Evolutionary conservation across 2,888 invertebrate genomes (phyloP).

Genomic region (Aspidiotus destructor): DNA sequence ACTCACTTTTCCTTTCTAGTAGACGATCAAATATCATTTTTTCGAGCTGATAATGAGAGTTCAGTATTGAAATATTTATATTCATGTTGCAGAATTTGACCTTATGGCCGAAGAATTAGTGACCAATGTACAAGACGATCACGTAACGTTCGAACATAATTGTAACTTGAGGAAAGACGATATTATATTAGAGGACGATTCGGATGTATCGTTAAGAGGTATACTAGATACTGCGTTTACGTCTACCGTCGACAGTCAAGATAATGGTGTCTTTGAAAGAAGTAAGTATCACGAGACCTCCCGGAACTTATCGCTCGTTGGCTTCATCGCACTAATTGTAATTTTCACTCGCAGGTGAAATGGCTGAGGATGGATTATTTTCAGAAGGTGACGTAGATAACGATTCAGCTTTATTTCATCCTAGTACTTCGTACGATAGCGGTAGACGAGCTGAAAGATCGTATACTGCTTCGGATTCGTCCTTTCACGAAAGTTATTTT

Average conservation of each 20-base stretch:
- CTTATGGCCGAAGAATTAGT: constrained; percentile 29
- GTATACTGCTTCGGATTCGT: constrained; percentile 11
- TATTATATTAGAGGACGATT: constrained; percentile 23
- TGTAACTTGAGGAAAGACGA: constrained; percentile 21
- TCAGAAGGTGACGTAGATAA: constrained; percentile 27
- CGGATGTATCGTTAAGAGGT: constrained; percentile 26
- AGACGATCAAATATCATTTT: too few relatives aligned
- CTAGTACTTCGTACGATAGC: constrained; percentile 21
- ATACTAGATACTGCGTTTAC: constrained; percentile 29
- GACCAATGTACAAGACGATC: constrained; percentile 26
- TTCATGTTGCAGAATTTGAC: constrained; percentile 18
- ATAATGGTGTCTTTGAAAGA: constrained; percentile 30
- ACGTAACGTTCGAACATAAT: constrained; percentile 21
- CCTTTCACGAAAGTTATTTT: constrained; percentile 26
- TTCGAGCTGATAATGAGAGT: too few relatives aligned
- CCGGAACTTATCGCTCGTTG: too few relatives aligned
- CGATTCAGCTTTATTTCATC: constrained; percentile 21
- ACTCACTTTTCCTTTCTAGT: too few relatives aligned
- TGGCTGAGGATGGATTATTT: constrained; percentile 26
- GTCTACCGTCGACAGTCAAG: constrained; percentile 21
- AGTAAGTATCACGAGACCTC: constrained; percentile 15
- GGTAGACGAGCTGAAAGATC: constrained; percentile 2
- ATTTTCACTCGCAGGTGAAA: constrained; percentile 14
- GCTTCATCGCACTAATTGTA: too few relatives aligned
- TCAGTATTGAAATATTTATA: neutral